Conservation (phyloP, 2,113 vertebrate species). For the Ictidomys tridecemlineatus region DNA sequence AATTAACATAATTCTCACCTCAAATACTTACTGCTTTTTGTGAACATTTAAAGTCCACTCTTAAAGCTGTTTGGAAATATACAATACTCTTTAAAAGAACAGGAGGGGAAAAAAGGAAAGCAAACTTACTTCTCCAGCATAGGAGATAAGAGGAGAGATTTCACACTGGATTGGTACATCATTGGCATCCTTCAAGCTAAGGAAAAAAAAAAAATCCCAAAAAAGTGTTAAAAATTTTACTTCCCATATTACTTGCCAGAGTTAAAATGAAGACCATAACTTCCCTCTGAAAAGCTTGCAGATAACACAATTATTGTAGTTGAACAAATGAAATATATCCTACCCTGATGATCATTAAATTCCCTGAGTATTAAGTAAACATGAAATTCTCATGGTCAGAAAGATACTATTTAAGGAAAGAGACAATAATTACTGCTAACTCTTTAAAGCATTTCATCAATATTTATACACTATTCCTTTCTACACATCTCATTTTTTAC, state of each 20-base stretch:
- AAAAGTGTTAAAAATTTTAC: not conserved
- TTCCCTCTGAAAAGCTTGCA: slow-evolving; percentile 26
- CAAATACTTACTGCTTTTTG: not conserved
- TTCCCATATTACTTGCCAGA: not conserved
- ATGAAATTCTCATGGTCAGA: not conserved
- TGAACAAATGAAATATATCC: not conserved
- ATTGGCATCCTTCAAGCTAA: slow-evolving; percentile 95
- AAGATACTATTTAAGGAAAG: too few species aligned
- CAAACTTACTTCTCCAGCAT: slow-evolving; percentile 95
- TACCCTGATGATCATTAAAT: not conserved
- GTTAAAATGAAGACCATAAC: not conserved
- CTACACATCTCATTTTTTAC: not conserved
- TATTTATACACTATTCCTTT: not conserved
- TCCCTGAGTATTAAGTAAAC: not conserved
- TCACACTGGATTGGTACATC: slow-evolving; percentile 98
- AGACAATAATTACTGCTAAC: not conserved
- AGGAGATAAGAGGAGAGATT: slow-evolving; percentile 96
- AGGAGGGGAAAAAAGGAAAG: not conserved
- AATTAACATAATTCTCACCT: not conserved
- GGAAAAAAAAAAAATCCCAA: not conserved
- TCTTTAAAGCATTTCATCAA: not conserved
- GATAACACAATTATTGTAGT: not conserved
- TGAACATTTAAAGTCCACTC: not conserved
- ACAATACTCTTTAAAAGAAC: not conserved
- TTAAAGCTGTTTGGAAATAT: not conserved